Conservation (phyloP, 2,797 vertebrate genomes). For the Argya squamiceps region DNA sequence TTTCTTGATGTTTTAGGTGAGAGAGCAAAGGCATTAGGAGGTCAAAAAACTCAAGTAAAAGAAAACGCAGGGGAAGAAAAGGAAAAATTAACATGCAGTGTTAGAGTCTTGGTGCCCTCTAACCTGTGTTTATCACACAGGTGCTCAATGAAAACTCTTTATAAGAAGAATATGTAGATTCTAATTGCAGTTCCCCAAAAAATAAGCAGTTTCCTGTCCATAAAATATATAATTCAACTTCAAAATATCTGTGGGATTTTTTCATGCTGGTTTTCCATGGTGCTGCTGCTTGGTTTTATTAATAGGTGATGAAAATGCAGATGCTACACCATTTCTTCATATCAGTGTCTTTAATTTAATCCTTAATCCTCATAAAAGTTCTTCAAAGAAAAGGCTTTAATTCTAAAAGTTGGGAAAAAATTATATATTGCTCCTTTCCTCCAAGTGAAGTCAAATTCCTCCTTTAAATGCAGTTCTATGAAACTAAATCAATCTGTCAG, state of each 20-base stretch:
- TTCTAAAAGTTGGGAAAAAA: background rate
- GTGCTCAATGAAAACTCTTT: background rate
- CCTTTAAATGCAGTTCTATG: background rate
- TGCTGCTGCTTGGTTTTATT: background rate
- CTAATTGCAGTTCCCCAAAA: background rate
- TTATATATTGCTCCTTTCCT: background rate
- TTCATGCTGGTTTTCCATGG: background rate
- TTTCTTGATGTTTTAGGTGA: background rate
- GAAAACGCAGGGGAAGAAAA: background rate
- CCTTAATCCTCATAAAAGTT: background rate
- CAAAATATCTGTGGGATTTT: background rate
- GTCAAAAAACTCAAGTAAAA: background rate
- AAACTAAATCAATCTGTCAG: background rate
- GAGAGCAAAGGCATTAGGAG: background rate
- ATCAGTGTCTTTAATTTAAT: background rate
- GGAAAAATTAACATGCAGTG: background rate
- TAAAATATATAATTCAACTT: background rate
- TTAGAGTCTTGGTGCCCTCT: background rate
- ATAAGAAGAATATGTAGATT: background rate
- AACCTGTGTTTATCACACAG: background rate
- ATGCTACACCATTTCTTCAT: background rate
- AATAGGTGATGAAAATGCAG: background rate
- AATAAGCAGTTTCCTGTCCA: background rate
- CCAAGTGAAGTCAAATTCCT: background rate
- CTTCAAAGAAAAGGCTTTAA: background rate